Conservation (phyloP, 1,140 invertebrate species). For the Heliconius himera region DNA sequence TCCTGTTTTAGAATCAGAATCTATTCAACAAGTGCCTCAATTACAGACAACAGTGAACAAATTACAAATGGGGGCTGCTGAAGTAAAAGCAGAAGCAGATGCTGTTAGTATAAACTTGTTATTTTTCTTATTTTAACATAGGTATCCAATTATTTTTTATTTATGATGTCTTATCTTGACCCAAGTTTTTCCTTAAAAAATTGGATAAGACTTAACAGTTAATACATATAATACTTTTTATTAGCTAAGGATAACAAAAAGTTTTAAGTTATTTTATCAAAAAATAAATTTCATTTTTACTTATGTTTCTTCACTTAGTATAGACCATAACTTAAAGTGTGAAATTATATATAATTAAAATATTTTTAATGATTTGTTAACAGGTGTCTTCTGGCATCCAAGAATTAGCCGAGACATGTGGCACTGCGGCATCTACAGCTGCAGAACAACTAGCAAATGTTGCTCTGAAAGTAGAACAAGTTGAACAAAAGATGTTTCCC, state of each 20-base stretch:
- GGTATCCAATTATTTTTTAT: neutral
- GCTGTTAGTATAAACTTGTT: conserved; percentile 45
- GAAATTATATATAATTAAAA: no score
- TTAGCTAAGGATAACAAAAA: no score
- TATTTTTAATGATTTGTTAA: conserved; percentile 12
- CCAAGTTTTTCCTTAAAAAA: no score
- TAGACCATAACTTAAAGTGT: no score
- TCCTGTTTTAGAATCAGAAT: conserved; percentile 70
- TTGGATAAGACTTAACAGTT: no score
- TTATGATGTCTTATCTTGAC: no score
- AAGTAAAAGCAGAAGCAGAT: conserved; percentile 69
- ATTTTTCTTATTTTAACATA: neutral
- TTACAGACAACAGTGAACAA: conserved; percentile 66
- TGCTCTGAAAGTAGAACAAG: conserved; percentile 69
- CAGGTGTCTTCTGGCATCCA: conserved; percentile 72
- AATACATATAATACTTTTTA: no score
- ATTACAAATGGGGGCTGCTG: conserved; percentile 65
- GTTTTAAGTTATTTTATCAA: no score
- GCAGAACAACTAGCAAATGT: conserved; percentile 66
- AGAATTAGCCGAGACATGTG: conserved; percentile 72
- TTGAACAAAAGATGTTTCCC: conserved; percentile 66
- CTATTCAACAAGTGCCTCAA: conserved; percentile 68
- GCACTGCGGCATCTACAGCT: conserved; percentile 61
- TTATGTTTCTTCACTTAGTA: no score
- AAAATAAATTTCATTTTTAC: no score